Conservation (phyloP, 2,113 vertebrate species). For the Alethe castanea region DNA sequence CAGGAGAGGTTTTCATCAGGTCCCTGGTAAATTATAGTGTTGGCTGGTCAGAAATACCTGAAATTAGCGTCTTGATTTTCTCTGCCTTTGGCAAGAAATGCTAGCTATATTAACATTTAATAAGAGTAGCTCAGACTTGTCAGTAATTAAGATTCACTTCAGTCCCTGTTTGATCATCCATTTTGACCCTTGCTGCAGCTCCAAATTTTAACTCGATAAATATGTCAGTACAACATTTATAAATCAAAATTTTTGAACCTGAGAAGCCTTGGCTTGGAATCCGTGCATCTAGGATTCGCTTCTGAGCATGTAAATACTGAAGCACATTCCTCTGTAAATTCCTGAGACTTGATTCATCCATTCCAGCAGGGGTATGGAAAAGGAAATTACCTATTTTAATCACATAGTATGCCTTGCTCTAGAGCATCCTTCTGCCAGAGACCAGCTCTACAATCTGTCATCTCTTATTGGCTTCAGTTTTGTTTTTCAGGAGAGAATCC, state of each 20-base stretch:
- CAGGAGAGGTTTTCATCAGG: not conserved
- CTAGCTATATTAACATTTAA: not conserved
- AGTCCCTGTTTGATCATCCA: not conserved
- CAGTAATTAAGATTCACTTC: not conserved
- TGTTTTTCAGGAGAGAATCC: not conserved
- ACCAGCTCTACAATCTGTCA: not conserved
- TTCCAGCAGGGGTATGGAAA: not conserved
- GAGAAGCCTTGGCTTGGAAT: not conserved
- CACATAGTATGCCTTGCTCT: not conserved
- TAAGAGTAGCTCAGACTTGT: not conserved
- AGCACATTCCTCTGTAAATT: not conserved
- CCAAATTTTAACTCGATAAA: not conserved
- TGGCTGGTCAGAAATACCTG: not conserved
- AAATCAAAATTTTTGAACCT: not conserved
- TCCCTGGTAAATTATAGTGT: not conserved
- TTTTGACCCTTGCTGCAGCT: not conserved
- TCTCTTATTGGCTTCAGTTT: not conserved
- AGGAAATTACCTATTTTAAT: not conserved
- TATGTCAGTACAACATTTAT: not conserved
- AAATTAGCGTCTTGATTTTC: not conserved
- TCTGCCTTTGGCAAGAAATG: not conserved
- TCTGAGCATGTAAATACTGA: not conserved
- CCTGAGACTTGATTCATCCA: not conserved
- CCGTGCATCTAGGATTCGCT: not conserved
- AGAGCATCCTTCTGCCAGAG: not conserved